Conservation (phyloP, 2,113 vertebrate species). For the Piaya cayana region DNA sequence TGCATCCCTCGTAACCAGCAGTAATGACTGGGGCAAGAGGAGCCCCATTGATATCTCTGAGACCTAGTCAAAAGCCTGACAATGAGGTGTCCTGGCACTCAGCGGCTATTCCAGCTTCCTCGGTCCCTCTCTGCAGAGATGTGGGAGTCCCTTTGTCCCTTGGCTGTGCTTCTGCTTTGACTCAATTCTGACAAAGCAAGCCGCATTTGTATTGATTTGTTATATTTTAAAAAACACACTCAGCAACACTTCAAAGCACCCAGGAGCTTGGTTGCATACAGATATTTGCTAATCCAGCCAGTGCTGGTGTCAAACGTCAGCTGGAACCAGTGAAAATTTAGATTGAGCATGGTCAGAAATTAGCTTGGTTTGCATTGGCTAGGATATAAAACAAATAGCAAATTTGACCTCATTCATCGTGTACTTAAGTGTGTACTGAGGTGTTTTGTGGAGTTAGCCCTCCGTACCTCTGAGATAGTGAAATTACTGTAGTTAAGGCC, state of each 20-base stretch:
- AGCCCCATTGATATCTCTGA: neutral
- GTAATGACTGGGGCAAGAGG: neutral
- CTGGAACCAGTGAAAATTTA: neutral
- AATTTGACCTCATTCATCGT: neutral
- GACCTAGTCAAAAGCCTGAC: no score
- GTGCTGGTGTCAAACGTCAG: neutral
- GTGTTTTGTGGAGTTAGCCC: neutral
- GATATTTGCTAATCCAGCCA: neutral
- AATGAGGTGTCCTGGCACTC: fast-evolving
- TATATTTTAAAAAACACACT: neutral
- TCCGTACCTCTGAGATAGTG: neutral
- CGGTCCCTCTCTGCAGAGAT: fast-evolving
- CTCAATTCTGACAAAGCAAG: neutral
- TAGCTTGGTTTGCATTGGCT: neutral
- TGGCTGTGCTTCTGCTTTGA: neutral
- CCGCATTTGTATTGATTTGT: neutral
- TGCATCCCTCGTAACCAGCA: neutral
- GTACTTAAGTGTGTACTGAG: neutral
- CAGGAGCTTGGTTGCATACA: neutral
- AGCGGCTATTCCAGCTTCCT: neutral
- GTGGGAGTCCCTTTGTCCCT: neutral
- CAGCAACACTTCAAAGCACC: neutral
- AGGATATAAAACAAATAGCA: neutral
- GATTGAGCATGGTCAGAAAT: neutral
- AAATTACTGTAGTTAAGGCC: neutral